Evolutionary conservation across 2,888 invertebrate species (phyloP).

Genomic region (Psococerastis gibbosa): DNA sequence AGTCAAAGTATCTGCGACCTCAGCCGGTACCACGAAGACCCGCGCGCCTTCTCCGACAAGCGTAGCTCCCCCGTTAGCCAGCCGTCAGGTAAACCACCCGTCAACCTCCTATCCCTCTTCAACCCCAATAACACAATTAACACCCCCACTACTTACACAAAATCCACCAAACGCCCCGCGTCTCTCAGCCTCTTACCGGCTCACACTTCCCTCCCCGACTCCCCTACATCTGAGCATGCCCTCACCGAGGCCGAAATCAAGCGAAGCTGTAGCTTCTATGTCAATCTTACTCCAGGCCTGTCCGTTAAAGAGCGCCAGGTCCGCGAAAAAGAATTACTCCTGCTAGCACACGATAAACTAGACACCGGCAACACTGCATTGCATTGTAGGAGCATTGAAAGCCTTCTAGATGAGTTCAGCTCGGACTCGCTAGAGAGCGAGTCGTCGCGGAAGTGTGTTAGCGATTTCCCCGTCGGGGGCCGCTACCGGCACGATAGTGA

Average conservation of each 20-base stretch:
- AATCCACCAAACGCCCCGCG: conserved; percentile 31
- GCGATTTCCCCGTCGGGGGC: conserved; percentile 42
- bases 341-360: conserved; percentile 7
- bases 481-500: conserved; percentile 13
- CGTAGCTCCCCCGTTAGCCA: conserved; percentile 21
- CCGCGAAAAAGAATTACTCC: conserved; percentile 6
- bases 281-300: conserved; percentile 18
- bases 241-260: conserved; percentile 14
- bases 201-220: conserved; percentile 49
- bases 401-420: conserved; percentile 32
- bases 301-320: conserved; percentile 5
- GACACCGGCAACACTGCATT: neutral
- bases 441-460: conserved; percentile 43
- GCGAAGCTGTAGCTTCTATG: conserved; percentile 19
- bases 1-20: conserved; percentile 77
- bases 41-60: conserved; percentile 20
- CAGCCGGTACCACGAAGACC: conserved; percentile 43
- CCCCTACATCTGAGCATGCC: conserved; percentile 48
- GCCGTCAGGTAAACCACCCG: conserved; percentile 21
- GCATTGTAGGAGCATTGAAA: conserved; percentile 18
- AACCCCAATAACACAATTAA: conserved; percentile 14
- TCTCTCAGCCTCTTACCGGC: conserved; percentile 33
- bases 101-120: conserved; percentile 15
- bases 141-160: conserved; percentile 9
- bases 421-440: conserved; percentile 54